Percentiles rank a stretch among this genome's conserved stretches.
Evolutionary conservation across 1,140 invertebrate species (phyloP).

Genomic region (Holcopasites calliopsidis): DNA sequence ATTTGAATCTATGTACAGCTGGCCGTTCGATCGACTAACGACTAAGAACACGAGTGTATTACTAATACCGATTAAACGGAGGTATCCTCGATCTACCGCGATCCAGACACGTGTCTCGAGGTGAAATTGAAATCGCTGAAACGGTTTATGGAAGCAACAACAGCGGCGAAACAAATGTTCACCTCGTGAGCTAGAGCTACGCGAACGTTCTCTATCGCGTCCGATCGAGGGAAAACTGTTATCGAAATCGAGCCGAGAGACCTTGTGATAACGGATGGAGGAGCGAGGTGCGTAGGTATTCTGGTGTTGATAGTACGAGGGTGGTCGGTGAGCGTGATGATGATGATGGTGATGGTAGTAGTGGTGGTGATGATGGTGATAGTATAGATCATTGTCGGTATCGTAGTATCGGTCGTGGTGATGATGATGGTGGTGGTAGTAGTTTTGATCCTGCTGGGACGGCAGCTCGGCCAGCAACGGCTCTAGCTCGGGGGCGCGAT

Average conservation of each 20-base stretch:
- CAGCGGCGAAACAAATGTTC: background rate
- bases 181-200: background rate
- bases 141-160: background rate
- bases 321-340: slow-evolving; percentile 73
- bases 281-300: slow-evolving; percentile 77
- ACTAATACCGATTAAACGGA: background rate
- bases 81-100: slow-evolving; percentile 30
- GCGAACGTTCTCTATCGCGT: slow-evolving; percentile 8
- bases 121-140: background rate
- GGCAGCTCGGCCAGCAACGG: slow-evolving; percentile 76
- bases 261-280: slow-evolving; percentile 78
- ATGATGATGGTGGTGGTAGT: slow-evolving; percentile 65
- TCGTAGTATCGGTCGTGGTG: slow-evolving; percentile 66
- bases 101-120: slow-evolving; percentile 15
- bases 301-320: slow-evolving; percentile 75
- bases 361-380: slow-evolving; percentile 62
- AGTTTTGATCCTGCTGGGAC: slow-evolving; percentile 64
- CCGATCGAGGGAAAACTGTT: slow-evolving; percentile 14
- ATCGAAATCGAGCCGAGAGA: slow-evolving; percentile 72
- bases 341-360: slow-evolving; percentile 59
- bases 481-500: slow-evolving; percentile 76
- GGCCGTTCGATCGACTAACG: background rate
- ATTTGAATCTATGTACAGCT: background rate
- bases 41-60: background rate
- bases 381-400: slow-evolving; percentile 66